Evolutionary conservation across 2,113 vertebrate genomes (phyloP), one percentile per base, ranked within the genome.

Genomic region (Puntigrus tetrazona): DNA sequence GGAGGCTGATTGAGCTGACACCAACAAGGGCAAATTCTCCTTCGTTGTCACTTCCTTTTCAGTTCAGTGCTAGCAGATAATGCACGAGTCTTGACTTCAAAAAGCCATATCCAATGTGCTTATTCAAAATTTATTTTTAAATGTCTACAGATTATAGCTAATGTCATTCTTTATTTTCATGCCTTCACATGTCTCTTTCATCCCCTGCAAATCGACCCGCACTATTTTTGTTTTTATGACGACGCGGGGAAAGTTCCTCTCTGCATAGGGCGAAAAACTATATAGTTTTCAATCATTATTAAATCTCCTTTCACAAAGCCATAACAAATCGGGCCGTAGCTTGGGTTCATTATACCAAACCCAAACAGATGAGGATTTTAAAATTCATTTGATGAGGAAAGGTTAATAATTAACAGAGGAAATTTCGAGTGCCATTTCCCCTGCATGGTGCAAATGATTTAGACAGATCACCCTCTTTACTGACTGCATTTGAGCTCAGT

Each of bases 21-120:
- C 67, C 89, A 83, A 86, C 89, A 93, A 92, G 70, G 52, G 78
- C 84, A 90, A 82, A 90, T 92, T 20, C 34, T 86, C 84, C 86
- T 85, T 89, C 86, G 76, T 86, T 88, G 88, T 89, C 89, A 89
- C 67, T 87, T 90, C 50, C 77, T 72, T 86, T 86, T 89, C 82
- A 83, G 67, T 88, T 81, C 87, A 80, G 61, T 78, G 31, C 75
- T 47, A 77, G 78, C 82, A 87, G 86, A 91, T 89, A 90, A 89
- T 84, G 74, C 89, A 82, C 16, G 36, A 88, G 86, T 63, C 84
- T 85, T 84, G 82, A 86, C 84, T 88, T 90, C 88, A 90, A 89
- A 88, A 74, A 41, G 45, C 87, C 82, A 75, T 72, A 74, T 87
- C 87, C 78, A 90, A 88, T 83, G 76, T 65, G 87, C 86, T 90